Conservation (phyloP, 2,113 vertebrate species). For the Ursus arctos region DNA sequence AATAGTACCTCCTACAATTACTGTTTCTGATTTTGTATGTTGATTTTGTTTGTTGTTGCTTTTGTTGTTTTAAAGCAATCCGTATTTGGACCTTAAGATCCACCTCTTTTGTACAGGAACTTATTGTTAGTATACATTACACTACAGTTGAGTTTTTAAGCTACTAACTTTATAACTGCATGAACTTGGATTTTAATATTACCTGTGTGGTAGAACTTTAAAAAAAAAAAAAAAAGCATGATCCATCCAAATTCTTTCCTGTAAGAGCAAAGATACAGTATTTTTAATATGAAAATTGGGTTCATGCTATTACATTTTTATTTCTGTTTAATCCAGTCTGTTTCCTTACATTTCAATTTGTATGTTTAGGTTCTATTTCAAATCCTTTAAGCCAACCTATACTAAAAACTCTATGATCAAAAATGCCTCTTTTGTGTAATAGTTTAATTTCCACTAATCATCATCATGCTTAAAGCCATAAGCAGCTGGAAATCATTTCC, state of each 20-base stretch:
- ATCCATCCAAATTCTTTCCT: slow-evolving; percentile 23
- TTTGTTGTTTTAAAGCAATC: slow-evolving; percentile 46
- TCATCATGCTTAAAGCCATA: background rate
- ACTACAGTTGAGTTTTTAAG: slow-evolving; percentile 81
- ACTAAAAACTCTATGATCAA: slow-evolving; percentile 55
- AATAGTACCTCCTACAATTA: slow-evolving; percentile 48
- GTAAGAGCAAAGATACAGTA: slow-evolving; percentile 6
- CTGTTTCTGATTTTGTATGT: slow-evolving; percentile 39
- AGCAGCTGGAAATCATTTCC: slow-evolving; percentile 35
- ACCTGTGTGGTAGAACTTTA: slow-evolving; percentile 26
- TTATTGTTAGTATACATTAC: slow-evolving; percentile 54
- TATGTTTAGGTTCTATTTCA: slow-evolving; percentile 42
- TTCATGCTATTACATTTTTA: slow-evolving; percentile 53
- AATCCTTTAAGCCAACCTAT: slow-evolving; percentile 24
- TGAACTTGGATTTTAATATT: slow-evolving; percentile 62
- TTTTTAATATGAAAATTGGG: slow-evolving; percentile 64
- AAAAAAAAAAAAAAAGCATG: background rate
- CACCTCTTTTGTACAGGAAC: slow-evolving; percentile 42
- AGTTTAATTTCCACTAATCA: slow-evolving; percentile 24
- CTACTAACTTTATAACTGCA: slow-evolving; percentile 60
- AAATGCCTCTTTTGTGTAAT: slow-evolving; percentile 3
- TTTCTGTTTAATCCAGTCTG: slow-evolving; percentile 58
- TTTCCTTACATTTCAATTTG: slow-evolving; percentile 61
- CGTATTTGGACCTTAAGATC: background rate
- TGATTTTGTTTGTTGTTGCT: slow-evolving; percentile 14